Evolutionary conservation across 2,113 vertebrate genomes (phyloP).

Genomic region (Nibea coibor): DNA sequence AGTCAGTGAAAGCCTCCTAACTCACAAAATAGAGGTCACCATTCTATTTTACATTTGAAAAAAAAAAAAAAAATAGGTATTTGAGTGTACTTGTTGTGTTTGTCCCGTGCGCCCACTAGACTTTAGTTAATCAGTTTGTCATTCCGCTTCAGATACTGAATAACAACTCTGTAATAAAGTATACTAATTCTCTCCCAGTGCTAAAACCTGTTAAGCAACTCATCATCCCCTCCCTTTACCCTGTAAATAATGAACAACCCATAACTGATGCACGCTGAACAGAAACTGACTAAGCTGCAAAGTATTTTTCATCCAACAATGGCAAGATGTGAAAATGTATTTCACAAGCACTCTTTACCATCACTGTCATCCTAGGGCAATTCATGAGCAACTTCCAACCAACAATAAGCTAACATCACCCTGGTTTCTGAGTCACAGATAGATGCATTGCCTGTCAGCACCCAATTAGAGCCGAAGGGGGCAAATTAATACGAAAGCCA

Average conservation of each 20-base stretch:
- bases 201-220: background rate
- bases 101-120: background rate
- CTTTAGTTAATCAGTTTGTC: background rate
- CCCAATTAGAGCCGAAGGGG: conserved; percentile 68
- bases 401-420: conserved; percentile 42
- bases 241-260: background rate
- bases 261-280: conserved; percentile 6
- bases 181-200: background rate
- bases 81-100: background rate
- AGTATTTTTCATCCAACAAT: conserved; percentile 13
- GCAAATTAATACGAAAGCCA: conserved; percentile 67
- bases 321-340: conserved; percentile 16
- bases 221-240: background rate
- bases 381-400: conserved; percentile 28
- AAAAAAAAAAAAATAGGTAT: background rate
- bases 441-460: conserved; percentile 64
- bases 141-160: background rate
- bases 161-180: too few species aligned
- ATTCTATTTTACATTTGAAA: background rate
- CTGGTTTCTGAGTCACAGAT: conserved; percentile 31
- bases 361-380: conserved; percentile 22
- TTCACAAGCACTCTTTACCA: conserved; percentile 24
- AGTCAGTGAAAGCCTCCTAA: background rate
- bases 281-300: background rate
- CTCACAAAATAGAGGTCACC: background rate